Evolutionary conservation across 1,140 invertebrate genomes (phyloP).

Genomic region (Drosophila rhopaloa): DNA sequence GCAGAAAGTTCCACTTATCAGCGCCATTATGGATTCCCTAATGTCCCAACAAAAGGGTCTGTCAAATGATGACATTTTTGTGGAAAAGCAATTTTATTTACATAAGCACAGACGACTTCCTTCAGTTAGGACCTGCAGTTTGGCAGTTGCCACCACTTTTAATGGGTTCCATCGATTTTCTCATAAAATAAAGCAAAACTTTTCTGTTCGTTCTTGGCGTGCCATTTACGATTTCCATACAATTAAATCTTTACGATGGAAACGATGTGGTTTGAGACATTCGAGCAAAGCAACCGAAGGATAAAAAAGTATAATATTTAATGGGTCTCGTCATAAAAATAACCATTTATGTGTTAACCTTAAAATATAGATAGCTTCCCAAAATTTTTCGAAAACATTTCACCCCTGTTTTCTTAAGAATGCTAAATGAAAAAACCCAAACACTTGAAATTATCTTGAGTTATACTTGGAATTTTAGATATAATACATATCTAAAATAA

Average conservation of each 20-base stretch:
- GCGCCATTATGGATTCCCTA: slow-evolving; percentile 5
- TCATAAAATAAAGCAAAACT: slow-evolving; percentile 56
- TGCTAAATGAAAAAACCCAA: not conserved
- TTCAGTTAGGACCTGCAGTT: slow-evolving; percentile 21
- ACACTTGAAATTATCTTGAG: slow-evolving; percentile 29
- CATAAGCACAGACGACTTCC: slow-evolving; percentile 10
- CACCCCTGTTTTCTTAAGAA: not conserved
- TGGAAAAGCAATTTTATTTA: slow-evolving; percentile 35
- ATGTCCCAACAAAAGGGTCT: slow-evolving; percentile 17
- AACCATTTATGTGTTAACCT: slow-evolving; percentile 18
- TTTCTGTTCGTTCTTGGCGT: slow-evolving; percentile 66
- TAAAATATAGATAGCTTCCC: slow-evolving; percentile 12
- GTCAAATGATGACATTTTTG: slow-evolving; percentile 39
- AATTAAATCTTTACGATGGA: slow-evolving; percentile 78
- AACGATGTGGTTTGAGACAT: slow-evolving; percentile 21
- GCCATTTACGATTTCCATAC: slow-evolving; percentile 81
- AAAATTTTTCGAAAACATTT: not conserved
- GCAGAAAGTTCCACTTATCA: slow-evolving; percentile 29
- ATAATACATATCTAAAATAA: not conserved
- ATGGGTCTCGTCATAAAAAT: slow-evolving; percentile 29
- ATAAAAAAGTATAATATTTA: slow-evolving; percentile 25
- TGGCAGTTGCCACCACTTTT: slow-evolving; percentile 50
- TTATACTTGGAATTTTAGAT: slow-evolving; percentile 6
- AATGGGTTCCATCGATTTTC: slow-evolving; percentile 73
- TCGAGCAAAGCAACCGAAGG: slow-evolving; percentile 20